These are phyloP conservation scores for Myotis davidii DNA, from an alignment of 2,113 vertebrate genomes.

Conservation along the genomic window DNA sequence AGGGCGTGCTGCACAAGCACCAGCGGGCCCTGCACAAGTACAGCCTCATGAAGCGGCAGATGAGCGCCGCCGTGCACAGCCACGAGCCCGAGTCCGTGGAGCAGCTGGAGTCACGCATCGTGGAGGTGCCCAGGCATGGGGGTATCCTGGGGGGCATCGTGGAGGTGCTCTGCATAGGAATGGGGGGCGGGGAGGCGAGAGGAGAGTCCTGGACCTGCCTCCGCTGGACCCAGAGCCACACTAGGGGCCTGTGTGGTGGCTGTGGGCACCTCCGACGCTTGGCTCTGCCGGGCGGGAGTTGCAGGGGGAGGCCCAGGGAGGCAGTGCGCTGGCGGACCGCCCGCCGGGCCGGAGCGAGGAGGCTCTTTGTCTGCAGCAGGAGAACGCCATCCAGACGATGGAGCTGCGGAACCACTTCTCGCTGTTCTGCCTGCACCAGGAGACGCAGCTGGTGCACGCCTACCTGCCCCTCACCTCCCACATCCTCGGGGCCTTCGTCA, in stretches of 20 bases:
- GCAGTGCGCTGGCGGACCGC: accelerated
- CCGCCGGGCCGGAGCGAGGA: background rate
- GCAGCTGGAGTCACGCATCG: slow-evolving; percentile 95
- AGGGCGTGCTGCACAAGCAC: slow-evolving; percentile 95
- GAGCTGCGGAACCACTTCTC: slow-evolving; percentile 97
- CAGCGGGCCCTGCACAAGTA: slow-evolving; percentile 97
- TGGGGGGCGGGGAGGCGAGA: no score
- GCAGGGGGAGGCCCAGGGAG: accelerated
- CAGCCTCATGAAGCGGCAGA: slow-evolving; percentile 95
- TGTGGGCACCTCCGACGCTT: background rate
- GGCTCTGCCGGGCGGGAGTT: background rate
- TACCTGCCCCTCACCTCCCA: slow-evolving; percentile 96
- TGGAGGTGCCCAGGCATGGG: slow-evolving; percentile 88
- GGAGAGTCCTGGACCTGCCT: background rate
- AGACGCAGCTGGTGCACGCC: slow-evolving; percentile 96
- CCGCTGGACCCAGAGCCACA: background rate
- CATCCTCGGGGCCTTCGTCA: slow-evolving; percentile 94
- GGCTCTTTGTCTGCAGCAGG: slow-evolving; percentile 88
- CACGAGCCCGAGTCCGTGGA: slow-evolving; percentile 93
- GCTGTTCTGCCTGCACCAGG: slow-evolving; percentile 97
- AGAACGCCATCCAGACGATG: slow-evolving; percentile 96
- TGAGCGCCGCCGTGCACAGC: slow-evolving; percentile 91
- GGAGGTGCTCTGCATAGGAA: no score
- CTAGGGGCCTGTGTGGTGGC: background rate
- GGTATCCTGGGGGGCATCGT: no score